phyloP scores from a whole-genome alignment of 2,113 vertebrate species.

The Cricetomys ansorgei region DNA sequence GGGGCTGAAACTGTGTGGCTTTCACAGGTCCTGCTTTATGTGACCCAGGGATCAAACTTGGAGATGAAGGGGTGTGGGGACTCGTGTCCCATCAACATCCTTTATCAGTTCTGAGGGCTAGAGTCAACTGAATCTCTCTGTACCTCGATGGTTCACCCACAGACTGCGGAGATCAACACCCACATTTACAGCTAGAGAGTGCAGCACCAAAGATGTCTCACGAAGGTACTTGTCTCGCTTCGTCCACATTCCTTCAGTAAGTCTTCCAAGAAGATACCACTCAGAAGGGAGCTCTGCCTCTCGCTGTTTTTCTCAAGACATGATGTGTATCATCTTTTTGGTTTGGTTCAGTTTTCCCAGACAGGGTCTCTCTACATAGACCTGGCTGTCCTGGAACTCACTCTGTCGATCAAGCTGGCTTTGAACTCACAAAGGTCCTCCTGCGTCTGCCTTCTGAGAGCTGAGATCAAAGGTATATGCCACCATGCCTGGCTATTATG shows the following conservation, averaged over 20 bases:
- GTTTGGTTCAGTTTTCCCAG: not conserved
- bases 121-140: not conserved
- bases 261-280: not conserved
- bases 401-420: not conserved
- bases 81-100: too few species aligned
- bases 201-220: fast-evolving
- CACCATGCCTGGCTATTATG: not conserved
- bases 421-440: not conserved
- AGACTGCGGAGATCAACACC: not conserved
- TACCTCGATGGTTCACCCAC: not conserved
- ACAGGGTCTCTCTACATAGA: not conserved
- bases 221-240: not conserved
- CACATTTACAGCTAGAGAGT: too few species aligned
- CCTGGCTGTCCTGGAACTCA: not conserved
- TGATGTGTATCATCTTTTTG: not conserved
- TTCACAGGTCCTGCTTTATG: too few species aligned
- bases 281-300: not conserved
- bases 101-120: not conserved
- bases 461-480: not conserved
- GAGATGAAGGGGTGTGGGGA: not conserved
- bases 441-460: not conserved
- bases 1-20: not conserved
- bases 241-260: not conserved
- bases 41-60: not conserved
- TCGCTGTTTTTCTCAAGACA: not conserved